Evolutionary conservation across 2,797 vertebrate species (phyloP).

Genomic region (Lacerta bilineata): DNA sequence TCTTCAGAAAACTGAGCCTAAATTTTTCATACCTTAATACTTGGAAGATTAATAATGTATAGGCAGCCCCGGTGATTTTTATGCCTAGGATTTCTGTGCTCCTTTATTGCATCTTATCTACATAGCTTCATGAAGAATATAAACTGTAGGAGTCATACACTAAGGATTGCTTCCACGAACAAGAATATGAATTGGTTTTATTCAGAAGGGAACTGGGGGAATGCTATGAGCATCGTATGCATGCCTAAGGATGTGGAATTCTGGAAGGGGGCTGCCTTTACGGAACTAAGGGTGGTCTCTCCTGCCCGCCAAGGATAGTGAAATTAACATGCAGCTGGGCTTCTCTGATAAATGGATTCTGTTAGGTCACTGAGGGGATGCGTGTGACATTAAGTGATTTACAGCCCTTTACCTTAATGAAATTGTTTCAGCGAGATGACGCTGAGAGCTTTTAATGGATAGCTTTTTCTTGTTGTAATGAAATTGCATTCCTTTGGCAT

Average conservation of each 20-base stretch:
- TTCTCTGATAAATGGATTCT: slow-evolving; percentile 90
- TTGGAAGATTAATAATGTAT: slow-evolving; percentile 64
- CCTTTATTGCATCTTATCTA: slow-evolving; percentile 21
- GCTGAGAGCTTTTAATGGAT: slow-evolving; percentile 91
- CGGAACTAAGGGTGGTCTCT: slow-evolving; percentile 67
- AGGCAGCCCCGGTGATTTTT: slow-evolving; percentile 43
- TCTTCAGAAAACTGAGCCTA: slow-evolving; percentile 37
- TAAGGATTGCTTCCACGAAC: slow-evolving; percentile 33
- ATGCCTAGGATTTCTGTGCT: slow-evolving; percentile 45
- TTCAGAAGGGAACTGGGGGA: slow-evolving; percentile 37
- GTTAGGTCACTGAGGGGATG: slow-evolving; percentile 89
- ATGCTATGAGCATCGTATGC: slow-evolving; percentile 13
- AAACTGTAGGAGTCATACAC: slow-evolving; percentile 22
- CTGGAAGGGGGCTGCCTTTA: slow-evolving; percentile 61
- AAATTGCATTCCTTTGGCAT: slow-evolving; percentile 91
- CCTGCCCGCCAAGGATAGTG: slow-evolving; percentile 71
- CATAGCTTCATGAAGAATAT: slow-evolving; percentile 33
- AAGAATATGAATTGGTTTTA: slow-evolving; percentile 28
- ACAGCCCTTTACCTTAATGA: slow-evolving; percentile 97
- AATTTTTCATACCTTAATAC: slow-evolving; percentile 72
- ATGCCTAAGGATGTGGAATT: slow-evolving; percentile 43
- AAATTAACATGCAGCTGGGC: slow-evolving; percentile 90
- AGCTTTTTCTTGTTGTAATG: slow-evolving; percentile 92
- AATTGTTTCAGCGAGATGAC: slow-evolving; percentile 95
- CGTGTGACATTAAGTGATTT: slow-evolving; percentile 94